Percentiles rank a stretch among this genome's conserved stretches.
phyloP scores from a whole-genome alignment of 2,888 invertebrate genomes.

The Ophonus ardosiacus region DNA sequence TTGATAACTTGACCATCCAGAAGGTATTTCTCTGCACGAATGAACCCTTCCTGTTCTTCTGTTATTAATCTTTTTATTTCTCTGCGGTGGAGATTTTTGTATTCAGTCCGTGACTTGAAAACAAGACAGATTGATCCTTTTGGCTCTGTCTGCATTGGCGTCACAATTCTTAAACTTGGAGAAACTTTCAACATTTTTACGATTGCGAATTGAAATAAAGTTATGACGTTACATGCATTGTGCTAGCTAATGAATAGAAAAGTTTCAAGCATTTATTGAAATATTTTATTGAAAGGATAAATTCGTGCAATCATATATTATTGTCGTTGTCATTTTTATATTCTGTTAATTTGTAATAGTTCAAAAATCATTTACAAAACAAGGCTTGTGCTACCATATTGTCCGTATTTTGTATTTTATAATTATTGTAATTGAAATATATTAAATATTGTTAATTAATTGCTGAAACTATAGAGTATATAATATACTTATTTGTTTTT shows the following conservation, averaged over 20 bases:
- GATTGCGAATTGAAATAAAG: not conserved
- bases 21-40: slow-evolving; percentile 5
- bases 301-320: too few relatives aligned
- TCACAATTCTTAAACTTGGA: slow-evolving; percentile 5
- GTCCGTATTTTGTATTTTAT: too few relatives aligned
- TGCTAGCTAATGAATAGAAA: not conserved
- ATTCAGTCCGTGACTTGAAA: slow-evolving; percentile 59
- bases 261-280: not conserved
- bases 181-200: not conserved
- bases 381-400: too few relatives aligned
- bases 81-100: slow-evolving; percentile 48
- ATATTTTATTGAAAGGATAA: too few relatives aligned
- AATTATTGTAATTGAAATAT: too few relatives aligned
- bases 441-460: too few relatives aligned
- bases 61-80: slow-evolving; percentile 43
- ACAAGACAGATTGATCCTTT: slow-evolving; percentile 55
- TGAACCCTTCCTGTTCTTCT: slow-evolving; percentile 32
- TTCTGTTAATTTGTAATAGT: too few relatives aligned
- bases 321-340: too few relatives aligned
- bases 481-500: too few relatives aligned
- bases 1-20: not conserved
- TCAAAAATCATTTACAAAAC: too few relatives aligned
- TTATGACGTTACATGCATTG: not conserved
- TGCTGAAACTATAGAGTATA: too few relatives aligned
- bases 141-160: slow-evolving; percentile 15